Base-by-base conservation (phyloP, 2,113 vertebrate species). In the Sylvia atricapilla region DNA sequence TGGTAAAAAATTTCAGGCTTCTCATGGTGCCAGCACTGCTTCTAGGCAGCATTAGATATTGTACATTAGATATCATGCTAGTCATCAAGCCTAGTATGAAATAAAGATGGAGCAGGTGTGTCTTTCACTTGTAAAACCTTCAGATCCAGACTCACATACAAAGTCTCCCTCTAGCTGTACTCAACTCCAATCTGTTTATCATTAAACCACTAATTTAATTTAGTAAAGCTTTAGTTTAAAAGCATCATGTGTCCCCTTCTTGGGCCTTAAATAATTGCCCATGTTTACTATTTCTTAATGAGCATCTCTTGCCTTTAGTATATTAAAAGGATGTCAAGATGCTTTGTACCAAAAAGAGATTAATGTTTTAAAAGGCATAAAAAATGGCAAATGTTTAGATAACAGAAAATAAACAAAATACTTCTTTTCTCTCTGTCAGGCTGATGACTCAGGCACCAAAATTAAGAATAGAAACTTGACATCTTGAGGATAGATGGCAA, bases 161-260 rank as follows among this genome's bases (percentile, higher is more conserved):
- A 33, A 90, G 80, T 92, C 83, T 97, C 93, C 78, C 84, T 87
- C 60, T 63, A 96, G 92, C 64, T 97, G 95, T 94, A 90, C 70
- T 95, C 88, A 96, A 91, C 70, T 96, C 62, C 39, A 76, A 95
- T 68, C 56, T 93, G 73, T 94, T 97, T 95, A 96, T 95, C 94
- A 91, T 90, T 95, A 96, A 93, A 96, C 88, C 31, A 63, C 78
- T 96, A 75, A 94, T 96, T 98, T 97, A 95, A 86, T 98, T 97
- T 96, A 97, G 95, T 81, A 95, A 98, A 96, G 21, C 41, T 66
- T 96, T 80, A 60, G 83, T 93, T 97, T 94, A 95, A 97, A 98
- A 87, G 63, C 56, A 97, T 91, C 86, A 56, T 87, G 24, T 91
- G 72, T 96, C 68, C 30, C 52, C n/a, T 97, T 97, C 83, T 85